Evolutionary conservation across 2,113 vertebrate species (phyloP).

Genomic region (Brienomyrus longianalis): DNA sequence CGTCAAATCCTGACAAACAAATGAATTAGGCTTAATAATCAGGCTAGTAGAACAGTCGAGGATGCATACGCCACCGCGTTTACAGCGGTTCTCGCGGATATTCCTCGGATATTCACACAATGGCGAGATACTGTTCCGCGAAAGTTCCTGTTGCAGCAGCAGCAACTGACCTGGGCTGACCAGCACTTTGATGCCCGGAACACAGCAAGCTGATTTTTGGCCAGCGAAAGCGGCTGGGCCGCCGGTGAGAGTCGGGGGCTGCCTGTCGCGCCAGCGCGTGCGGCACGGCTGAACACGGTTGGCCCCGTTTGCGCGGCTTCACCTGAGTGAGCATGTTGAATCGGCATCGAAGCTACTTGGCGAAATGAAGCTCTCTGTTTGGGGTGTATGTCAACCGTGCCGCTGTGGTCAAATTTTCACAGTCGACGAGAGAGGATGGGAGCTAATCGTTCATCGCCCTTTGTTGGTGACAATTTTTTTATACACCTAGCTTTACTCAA

Average conservation of each 20-base stretch:
- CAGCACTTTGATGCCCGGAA: background rate
- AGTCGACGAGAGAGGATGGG: background rate
- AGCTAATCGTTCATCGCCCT: background rate
- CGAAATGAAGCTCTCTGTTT: background rate
- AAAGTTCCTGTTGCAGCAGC: background rate
- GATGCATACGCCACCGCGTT: slow-evolving; percentile 37
- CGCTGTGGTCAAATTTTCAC: background rate
- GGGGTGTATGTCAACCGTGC: background rate
- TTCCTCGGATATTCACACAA: slow-evolving; percentile 28
- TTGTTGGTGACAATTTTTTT: background rate
- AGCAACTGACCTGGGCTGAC: background rate
- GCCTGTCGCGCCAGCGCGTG: background rate
- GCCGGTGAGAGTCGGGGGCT: background rate
- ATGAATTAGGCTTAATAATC: slow-evolving; percentile 50
- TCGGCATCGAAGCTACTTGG: background rate
- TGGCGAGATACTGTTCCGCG: slow-evolving; percentile 32
- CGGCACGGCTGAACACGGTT: background rate
- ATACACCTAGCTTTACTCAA: background rate
- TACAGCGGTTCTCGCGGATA: slow-evolving; percentile 30
- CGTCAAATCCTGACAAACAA: slow-evolving; percentile 38
- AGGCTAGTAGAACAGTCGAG: slow-evolving; percentile 22
- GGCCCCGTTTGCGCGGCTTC: background rate
- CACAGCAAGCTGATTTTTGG: background rate
- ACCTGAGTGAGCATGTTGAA: background rate
- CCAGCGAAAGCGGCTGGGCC: background rate